Percentiles rank a stretch among this genome's conserved stretches.
Evolutionary conservation across 2,113 vertebrate genomes (phyloP).

Genomic region (Dromaius novaehollandiae): DNA sequence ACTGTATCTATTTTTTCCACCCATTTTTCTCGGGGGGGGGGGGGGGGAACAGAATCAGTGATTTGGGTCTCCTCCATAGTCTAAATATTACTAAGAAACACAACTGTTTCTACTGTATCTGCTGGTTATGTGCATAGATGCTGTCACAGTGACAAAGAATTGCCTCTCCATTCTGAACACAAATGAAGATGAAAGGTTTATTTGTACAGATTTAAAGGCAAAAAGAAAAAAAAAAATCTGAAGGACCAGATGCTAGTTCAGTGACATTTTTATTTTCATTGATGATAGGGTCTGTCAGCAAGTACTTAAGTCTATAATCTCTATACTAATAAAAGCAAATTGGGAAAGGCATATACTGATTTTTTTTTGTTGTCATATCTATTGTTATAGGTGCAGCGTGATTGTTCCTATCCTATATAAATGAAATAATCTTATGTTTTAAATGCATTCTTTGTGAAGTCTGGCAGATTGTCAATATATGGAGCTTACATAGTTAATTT

Average conservation of each 20-base stretch:
- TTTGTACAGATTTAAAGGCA: not conserved
- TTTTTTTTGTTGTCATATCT: not conserved
- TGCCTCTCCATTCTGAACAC: not conserved
- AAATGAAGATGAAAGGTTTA: not conserved
- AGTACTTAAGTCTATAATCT: not conserved
- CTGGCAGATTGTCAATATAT: not conserved
- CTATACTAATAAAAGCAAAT: not conserved
- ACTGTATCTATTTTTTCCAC: not conserved
- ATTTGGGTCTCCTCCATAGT: not conserved
- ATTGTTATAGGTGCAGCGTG: not conserved
- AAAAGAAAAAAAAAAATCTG: not conserved
- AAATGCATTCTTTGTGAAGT: not conserved
- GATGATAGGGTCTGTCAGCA: not conserved
- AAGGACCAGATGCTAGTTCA: not conserved
- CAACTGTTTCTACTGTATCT: not conserved
- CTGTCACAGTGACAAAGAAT: not conserved
- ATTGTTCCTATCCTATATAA: not conserved
- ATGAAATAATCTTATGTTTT: not conserved
- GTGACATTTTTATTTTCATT: not conserved
- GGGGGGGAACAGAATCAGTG: not conserved
- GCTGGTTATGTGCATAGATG: not conserved
- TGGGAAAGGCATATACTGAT: not conserved
- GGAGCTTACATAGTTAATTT: not conserved
- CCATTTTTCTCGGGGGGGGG: not conserved
- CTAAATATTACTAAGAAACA: not conserved